Percentiles rank a stretch among this genome's conserved stretches.
These are phyloP conservation scores for Pagetopsis macropterus DNA, from an alignment of 2,797 vertebrate genomes.

Conservation along the genomic window DNA sequence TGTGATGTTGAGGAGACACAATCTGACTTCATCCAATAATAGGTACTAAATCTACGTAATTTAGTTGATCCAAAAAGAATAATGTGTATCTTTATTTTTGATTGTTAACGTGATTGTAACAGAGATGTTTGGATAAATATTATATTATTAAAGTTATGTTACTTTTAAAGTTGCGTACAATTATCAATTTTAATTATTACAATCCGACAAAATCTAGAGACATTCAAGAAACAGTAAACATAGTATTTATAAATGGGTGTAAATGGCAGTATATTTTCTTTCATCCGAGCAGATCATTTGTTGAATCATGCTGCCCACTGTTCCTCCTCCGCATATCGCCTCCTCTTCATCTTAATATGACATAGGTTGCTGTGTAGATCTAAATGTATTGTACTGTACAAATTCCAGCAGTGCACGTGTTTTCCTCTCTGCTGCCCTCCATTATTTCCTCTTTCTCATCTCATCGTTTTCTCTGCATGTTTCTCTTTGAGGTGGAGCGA, in stretches of 20 bases:
- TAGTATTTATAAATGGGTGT: too few relatives aligned
- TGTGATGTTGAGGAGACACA: background rate
- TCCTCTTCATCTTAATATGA: too few relatives aligned
- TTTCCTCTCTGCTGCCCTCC: background rate
- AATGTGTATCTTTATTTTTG: accelerated
- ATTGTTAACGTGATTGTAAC: too few relatives aligned
- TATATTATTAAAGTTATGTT: background rate
- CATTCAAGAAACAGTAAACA: too few relatives aligned
- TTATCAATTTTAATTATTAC: background rate
- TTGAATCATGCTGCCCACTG: background rate
- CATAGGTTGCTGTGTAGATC: too few relatives aligned
- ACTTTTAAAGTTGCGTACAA: background rate
- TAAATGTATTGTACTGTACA: background rate
- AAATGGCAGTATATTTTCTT: too few relatives aligned
- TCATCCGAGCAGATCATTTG: background rate
- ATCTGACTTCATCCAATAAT: background rate
- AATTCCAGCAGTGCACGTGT: background rate
- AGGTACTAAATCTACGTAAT: background rate
- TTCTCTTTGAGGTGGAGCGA: conserved; percentile 4
- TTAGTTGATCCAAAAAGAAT: background rate
- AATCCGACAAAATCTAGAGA: too few relatives aligned
- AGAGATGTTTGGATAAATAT: background rate
- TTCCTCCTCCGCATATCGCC: too few relatives aligned
- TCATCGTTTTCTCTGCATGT: background rate
- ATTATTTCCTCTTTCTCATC: background rate